phyloP scores from a whole-genome alignment of 2,888 invertebrate genomes.

The Melangyna quadrimaculata region DNA sequence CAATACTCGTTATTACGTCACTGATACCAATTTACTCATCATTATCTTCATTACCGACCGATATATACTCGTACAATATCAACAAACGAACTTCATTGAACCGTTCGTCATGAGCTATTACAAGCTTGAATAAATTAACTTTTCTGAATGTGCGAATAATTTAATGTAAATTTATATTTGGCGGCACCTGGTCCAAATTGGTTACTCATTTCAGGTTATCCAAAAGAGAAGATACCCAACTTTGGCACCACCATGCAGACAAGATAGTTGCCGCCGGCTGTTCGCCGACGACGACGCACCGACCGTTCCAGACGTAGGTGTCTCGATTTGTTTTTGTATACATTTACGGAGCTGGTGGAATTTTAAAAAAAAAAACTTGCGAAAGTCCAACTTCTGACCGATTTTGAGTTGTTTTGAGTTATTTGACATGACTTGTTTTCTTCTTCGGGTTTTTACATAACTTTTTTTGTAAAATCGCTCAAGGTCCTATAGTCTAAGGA shows the following conservation, averaged over 20 bases:
- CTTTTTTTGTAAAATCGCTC: too few relatives aligned
- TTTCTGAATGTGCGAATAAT: constrained; percentile 13
- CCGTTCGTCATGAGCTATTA: neutral
- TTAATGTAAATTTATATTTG: neutral
- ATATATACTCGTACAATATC: constrained; percentile 7
- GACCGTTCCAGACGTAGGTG: constrained; percentile 15
- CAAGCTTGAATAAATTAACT: constrained; percentile 13
- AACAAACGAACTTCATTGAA: constrained; percentile 17
- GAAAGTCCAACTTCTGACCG: too few relatives aligned
- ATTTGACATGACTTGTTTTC: too few relatives aligned
- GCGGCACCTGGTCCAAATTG: constrained; percentile 35
- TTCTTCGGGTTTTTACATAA: too few relatives aligned
- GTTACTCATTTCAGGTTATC: constrained; percentile 8
- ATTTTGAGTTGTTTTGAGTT: too few relatives aligned
- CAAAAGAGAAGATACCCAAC: constrained; percentile 15
- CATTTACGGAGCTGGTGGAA: neutral
- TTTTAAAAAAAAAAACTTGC: neutral
- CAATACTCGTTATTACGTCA: neutral
- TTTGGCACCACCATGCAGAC: constrained; percentile 39
- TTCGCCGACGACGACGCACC: neutral
- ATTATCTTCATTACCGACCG: too few relatives aligned
- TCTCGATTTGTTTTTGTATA: neutral
- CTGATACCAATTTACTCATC: constrained; percentile 21
- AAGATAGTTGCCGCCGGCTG: neutral
- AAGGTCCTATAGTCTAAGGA: too few relatives aligned